These are phyloP conservation scores for Solen grandis DNA, from an alignment of 1,140 invertebrate species.

Conservation along the genomic window DNA sequence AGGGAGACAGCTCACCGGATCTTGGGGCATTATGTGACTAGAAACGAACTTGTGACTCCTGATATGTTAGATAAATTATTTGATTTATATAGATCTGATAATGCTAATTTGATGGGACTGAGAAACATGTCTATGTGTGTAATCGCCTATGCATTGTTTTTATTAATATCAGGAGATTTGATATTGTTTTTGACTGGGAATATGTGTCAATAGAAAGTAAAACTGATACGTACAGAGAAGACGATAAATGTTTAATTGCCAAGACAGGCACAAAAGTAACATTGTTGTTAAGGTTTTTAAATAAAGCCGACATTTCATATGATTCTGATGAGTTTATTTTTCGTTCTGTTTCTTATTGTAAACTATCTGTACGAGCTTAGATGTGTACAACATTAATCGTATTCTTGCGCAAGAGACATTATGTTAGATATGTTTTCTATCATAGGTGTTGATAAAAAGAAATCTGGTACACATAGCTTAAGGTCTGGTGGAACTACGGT, in stretches of 20 bases:
- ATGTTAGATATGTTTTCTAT: background rate
- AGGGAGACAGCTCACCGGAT: background rate
- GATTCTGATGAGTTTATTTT: background rate
- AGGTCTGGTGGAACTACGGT: constrained; percentile 1
- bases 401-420: background rate
- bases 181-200: background rate
- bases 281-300: background rate
- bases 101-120: too few species aligned
- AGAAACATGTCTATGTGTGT: background rate
- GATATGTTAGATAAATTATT: background rate
- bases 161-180: background rate
- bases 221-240: constrained; percentile 3
- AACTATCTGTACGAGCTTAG: background rate
- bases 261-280: background rate
- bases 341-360: background rate
- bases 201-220: background rate
- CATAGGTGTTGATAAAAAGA: background rate
- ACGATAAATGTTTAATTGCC: background rate
- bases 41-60: too few species aligned
- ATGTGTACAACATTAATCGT: background rate
- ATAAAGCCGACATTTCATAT: background rate
- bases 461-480: background rate
- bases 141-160: background rate
- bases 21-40: too few species aligned
- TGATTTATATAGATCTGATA: background rate